A percentile compares a stretch with the other conserved stretches of the same genome.
Conservation (phyloP, 2,113 vertebrate species). For the Perca fluviatilis region DNA sequence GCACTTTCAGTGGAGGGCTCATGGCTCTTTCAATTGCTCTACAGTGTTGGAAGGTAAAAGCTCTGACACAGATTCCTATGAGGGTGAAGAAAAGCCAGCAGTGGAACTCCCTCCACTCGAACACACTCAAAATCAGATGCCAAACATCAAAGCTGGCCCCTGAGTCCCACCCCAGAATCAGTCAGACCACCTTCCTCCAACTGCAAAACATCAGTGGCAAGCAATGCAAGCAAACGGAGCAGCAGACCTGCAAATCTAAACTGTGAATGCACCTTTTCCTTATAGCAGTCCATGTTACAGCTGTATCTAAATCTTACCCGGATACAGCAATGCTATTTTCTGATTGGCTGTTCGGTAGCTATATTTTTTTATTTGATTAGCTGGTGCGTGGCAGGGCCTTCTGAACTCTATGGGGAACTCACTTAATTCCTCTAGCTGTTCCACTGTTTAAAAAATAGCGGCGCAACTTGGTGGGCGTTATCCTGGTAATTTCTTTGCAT, state of each 20-base stretch:
- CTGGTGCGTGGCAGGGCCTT: too few species aligned
- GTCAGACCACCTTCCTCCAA: constrained; percentile 63
- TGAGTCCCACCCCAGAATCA: constrained; percentile 73
- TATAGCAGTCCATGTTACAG: not conserved
- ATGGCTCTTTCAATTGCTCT: constrained; percentile 72
- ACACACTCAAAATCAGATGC: constrained; percentile 49
- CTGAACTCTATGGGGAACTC: too few species aligned
- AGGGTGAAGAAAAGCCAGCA: constrained; percentile 53
- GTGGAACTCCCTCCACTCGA: constrained; percentile 50
- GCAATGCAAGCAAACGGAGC: constrained; percentile 77
- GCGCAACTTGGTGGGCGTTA: too few species aligned
- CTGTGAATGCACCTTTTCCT: not conserved
- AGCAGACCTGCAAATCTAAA: constrained; percentile 86
- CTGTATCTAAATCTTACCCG: not conserved
- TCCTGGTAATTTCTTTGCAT: too few species aligned
- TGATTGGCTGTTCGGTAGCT: too few species aligned
- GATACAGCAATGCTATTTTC: too few species aligned
- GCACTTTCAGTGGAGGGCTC: constrained; percentile 24
- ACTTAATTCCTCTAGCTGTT: too few species aligned
- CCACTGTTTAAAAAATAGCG: too few species aligned
- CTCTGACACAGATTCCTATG: constrained; percentile 68
- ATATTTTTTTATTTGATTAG: too few species aligned
- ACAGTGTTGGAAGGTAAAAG: constrained; percentile 66
- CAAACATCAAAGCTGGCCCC: constrained; percentile 61
- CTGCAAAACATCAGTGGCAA: constrained; percentile 79